Evolutionary conservation across 92 coral and sea anemone species (phyloP).

Genomic region (Heliopora coerulea): DNA sequence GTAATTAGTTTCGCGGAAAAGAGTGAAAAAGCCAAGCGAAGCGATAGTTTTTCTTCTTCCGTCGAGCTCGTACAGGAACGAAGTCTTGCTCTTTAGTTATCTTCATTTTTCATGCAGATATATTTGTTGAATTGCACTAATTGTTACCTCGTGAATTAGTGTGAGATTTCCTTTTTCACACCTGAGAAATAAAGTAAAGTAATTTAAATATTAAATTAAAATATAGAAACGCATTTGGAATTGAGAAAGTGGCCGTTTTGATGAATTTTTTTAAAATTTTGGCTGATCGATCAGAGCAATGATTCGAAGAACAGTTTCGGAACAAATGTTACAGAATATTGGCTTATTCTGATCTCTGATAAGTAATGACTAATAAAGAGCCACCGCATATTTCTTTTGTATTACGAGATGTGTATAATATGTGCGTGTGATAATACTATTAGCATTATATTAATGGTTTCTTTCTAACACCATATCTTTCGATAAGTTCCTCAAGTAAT

Average conservation of each 20-base stretch:
- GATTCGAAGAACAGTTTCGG: neutral
- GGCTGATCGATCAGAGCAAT: neutral
- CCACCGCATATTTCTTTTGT: conserved; percentile 39
- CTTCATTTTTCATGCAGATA: conserved; percentile 14
- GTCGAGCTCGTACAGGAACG: neutral
- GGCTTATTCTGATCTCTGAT: conserved; percentile 26
- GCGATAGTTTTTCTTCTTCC: neutral
- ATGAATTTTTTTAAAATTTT: neutral
- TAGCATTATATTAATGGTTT: conserved; percentile 14
- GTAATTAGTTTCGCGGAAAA: conserved; percentile 1
- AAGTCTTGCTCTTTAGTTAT: conserved; percentile 13
- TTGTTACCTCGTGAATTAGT: conserved; percentile 8
- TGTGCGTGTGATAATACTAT: conserved; percentile 31
- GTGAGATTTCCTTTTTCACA: conserved; percentile 6
- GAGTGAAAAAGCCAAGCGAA: neutral
- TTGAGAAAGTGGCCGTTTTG: neutral
- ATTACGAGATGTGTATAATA: conserved; percentile 30
- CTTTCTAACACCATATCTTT: neutral
- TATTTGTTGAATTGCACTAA: conserved; percentile 27
- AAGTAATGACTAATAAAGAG: conserved; percentile 43
- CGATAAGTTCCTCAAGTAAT: neutral
- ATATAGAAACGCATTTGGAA: neutral
- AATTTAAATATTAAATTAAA: conserved; percentile 20
- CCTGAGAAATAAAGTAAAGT: neutral
- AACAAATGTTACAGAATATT: conserved; percentile 26